Evolutionary conservation across 2,888 invertebrate genomes (phyloP).

Genomic region (Endotricha flammealis): DNA sequence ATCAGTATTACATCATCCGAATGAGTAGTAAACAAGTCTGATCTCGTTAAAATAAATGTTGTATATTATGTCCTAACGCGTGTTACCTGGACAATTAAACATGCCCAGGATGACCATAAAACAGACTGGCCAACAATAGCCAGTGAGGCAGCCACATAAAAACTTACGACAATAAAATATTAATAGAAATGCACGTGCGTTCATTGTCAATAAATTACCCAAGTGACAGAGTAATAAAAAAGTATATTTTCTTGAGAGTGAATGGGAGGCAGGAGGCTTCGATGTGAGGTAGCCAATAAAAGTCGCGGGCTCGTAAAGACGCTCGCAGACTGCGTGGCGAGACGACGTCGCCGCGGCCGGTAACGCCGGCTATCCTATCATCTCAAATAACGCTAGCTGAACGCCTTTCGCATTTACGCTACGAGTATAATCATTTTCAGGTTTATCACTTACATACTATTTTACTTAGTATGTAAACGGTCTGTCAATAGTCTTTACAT

Average conservation of each 20-base stretch:
- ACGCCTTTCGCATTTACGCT: neutral
- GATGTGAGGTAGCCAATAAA: conserved; percentile 76
- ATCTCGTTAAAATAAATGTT: too few relatives aligned
- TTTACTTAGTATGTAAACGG: too few relatives aligned
- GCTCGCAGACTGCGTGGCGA: conserved; percentile 76
- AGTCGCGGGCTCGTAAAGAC: conserved; percentile 73
- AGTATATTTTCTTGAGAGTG: conserved; percentile 74
- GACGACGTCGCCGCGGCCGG: conserved; percentile 38
- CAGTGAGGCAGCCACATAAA: conserved; percentile 51
- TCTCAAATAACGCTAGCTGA: conserved; percentile 25
- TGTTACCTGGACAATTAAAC: too few relatives aligned
- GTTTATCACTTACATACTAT: too few relatives aligned
- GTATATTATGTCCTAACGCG: too few relatives aligned
- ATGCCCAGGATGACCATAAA: conserved; percentile 52
- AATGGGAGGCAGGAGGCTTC: conserved; percentile 75
- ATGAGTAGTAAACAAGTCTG: too few relatives aligned
- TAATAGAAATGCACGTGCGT: conserved; percentile 78
- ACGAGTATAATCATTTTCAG: too few relatives aligned
- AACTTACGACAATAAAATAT: conserved; percentile 73
- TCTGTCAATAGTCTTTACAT: too few relatives aligned
- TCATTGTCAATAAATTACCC: conserved; percentile 78
- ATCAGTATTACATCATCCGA: too few relatives aligned
- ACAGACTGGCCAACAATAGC: conserved; percentile 64
- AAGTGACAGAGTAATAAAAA: conserved; percentile 77
- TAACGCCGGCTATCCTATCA: conserved; percentile 18